Conservation (phyloP, 2,888 invertebrate genomes). For the Cheilosia urbana region DNA sequence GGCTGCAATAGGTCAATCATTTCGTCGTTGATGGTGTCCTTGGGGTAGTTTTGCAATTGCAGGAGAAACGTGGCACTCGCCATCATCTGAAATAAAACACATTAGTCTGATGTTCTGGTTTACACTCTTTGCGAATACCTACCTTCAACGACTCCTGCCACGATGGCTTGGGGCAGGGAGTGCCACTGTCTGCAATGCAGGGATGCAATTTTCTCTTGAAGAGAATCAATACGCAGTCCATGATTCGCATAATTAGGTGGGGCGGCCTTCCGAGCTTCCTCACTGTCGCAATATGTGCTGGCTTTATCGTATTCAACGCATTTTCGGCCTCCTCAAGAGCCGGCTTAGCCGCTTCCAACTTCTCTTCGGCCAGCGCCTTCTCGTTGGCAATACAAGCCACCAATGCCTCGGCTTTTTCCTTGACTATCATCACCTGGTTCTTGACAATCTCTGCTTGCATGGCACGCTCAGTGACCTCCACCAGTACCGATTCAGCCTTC, state of each 20-base stretch:
- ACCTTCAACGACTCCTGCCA: slow-evolving; percentile 98
- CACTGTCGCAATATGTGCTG: slow-evolving; percentile 97
- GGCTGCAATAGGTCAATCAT: slow-evolving; percentile 97
- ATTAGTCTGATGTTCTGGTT: neutral
- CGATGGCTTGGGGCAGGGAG: slow-evolving; percentile 95
- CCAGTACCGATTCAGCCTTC: slow-evolving; percentile 93
- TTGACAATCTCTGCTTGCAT: slow-evolving; percentile 98
- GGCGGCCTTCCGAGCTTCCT: slow-evolving; percentile 97
- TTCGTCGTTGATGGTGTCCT: slow-evolving; percentile 98
- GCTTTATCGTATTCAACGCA: slow-evolving; percentile 97
- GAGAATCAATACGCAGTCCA: slow-evolving; percentile 97
- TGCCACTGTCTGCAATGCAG: slow-evolving; percentile 90
- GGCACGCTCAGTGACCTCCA: slow-evolving; percentile 96
- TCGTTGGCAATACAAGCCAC: slow-evolving; percentile 95
- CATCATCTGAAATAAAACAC: slow-evolving; percentile 89
- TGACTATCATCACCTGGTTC: slow-evolving; percentile 97
- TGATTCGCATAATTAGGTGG: slow-evolving; percentile 98
- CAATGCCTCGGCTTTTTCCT: slow-evolving; percentile 96
- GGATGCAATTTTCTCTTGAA: slow-evolving; percentile 95
- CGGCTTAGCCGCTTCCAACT: slow-evolving; percentile 97
- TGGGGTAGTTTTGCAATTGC: slow-evolving; percentile 96
- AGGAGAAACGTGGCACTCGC: slow-evolving; percentile 96
- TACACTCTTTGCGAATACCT: slow-evolving; percentile 10
- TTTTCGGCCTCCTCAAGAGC: slow-evolving; percentile 97
- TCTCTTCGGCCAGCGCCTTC: slow-evolving; percentile 95